These are phyloP conservation scores for Thyatira batis DNA, from an alignment of 2,888 invertebrate species.

Conservation along the genomic window DNA sequence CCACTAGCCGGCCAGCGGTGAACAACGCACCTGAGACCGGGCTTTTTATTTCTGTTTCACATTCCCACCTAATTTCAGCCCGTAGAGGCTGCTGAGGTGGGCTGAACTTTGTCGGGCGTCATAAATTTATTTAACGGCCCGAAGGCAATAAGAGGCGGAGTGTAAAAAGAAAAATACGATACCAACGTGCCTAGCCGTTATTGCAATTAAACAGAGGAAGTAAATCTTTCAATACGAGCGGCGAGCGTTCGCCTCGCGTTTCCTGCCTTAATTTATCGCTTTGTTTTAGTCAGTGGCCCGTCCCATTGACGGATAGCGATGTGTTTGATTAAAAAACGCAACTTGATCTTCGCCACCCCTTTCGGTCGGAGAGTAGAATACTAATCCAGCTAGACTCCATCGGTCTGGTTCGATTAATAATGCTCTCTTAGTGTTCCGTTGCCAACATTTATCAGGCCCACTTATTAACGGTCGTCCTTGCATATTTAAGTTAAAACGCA, in stretches of 20 bases:
- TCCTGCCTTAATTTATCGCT: slow-evolving; percentile 80
- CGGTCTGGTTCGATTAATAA: slow-evolving; percentile 34
- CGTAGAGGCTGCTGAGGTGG: slow-evolving; percentile 70
- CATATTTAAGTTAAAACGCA: no score
- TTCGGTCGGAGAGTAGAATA: slow-evolving; percentile 47
- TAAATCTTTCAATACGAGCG: slow-evolving; percentile 82
- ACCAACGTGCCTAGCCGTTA: slow-evolving; percentile 83
- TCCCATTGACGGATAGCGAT: slow-evolving; percentile 79
- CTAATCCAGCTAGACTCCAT: slow-evolving; percentile 40
- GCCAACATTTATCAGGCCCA: slow-evolving; percentile 27
- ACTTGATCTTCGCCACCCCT: slow-evolving; percentile 65
- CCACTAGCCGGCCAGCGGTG: slow-evolving; percentile 50
- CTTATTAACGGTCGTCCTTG: slow-evolving; percentile 7
- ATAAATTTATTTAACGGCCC: slow-evolving; percentile 83
- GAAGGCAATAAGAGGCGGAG: slow-evolving; percentile 81
- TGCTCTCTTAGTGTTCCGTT: slow-evolving; percentile 17
- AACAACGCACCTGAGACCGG: slow-evolving; percentile 76
- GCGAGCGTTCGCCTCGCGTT: slow-evolving; percentile 75
- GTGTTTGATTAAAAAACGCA: slow-evolving; percentile 79
- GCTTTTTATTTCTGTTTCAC: slow-evolving; percentile 76
- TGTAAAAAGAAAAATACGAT: slow-evolving; percentile 83
- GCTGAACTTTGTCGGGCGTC: slow-evolving; percentile 81
- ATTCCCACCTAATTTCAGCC: slow-evolving; percentile 79
- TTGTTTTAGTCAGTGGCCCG: slow-evolving; percentile 78
- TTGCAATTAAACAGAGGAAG: slow-evolving; percentile 83